Evolutionary conservation across 23 tunicate species (phyloP), one percentile per base, ranked within the genome.

Genomic region (Ascidia mentula): DNA sequence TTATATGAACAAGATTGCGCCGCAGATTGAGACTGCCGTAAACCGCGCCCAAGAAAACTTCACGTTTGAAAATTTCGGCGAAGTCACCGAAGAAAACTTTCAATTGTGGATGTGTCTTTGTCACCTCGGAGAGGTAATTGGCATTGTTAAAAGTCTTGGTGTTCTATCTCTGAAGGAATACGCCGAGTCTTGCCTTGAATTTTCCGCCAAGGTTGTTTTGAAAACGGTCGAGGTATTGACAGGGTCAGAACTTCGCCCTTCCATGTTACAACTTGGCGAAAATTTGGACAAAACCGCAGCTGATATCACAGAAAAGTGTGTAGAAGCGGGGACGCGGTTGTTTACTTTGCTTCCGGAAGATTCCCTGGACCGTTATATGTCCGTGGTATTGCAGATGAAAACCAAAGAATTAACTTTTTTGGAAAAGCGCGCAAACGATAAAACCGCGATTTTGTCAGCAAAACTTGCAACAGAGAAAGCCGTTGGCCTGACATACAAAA

Each of bases 61-160:
- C 15, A 36, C 32, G 12, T 2, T 77, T 15, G 80, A 77, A 31
- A 28, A 77, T 45, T 24, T 6, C 45, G 69, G 22, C 17, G 13
- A 26, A 34, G 6, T 77, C 28, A 46, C 31, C 6, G 20, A 36
- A 31, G 69, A 34, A 4, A 45, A 77, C 37, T 77, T 77, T 34
- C 37, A 26, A 3, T 42, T 77, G 36, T 38, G 80, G 60, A 77
- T 77, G 80, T 77, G 69, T 26, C 8, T 77, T 30, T 77, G 80
- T 26, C 80, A 77, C 69, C 69, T 77, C 4, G 13, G 34, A 13
- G 80, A 77, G 20, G 80, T 77, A 37, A 45, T 77, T 4, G 80
- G 80, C 36, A 77, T 77, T 45, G 45, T 77, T 1, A 77, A 46
- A 46, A 77, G 80, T 45, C 80, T 77, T 22, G 69, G 80, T 3